Evolutionary conservation across 2,113 vertebrate species (phyloP).

Genomic region (Turdus rufiventris): DNA sequence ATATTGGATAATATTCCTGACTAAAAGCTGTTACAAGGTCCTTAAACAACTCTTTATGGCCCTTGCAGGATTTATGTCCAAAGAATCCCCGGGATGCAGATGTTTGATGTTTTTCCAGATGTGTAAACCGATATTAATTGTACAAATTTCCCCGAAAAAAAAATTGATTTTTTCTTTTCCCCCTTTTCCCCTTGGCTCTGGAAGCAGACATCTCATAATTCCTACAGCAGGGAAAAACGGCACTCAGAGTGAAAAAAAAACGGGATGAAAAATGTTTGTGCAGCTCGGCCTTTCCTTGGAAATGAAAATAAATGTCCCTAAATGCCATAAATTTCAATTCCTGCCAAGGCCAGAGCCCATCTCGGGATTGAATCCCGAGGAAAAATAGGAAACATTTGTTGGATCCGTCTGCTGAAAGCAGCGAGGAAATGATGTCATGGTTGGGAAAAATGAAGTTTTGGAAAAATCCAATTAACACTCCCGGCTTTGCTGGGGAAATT

Average conservation of each 20-base stretch:
- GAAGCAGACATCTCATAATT: slow-evolving; percentile 54
- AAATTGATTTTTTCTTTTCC: background rate
- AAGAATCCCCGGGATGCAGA: slow-evolving; percentile 24
- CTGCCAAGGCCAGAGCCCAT: slow-evolving; percentile 61
- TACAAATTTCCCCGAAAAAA: slow-evolving; percentile 33
- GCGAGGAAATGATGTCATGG: slow-evolving; percentile 65
- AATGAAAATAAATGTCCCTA: slow-evolving; percentile 74
- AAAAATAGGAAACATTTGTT: slow-evolving; percentile 73
- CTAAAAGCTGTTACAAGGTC: slow-evolving; percentile 13
- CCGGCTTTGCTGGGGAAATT: background rate
- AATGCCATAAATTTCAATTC: slow-evolving; percentile 70
- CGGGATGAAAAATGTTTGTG: slow-evolving; percentile 57
- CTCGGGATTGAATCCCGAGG: slow-evolving; percentile 32
- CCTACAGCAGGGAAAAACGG: slow-evolving; percentile 40
- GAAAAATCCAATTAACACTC: slow-evolving; percentile 63
- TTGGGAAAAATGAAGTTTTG: slow-evolving; percentile 54
- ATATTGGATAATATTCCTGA: slow-evolving; percentile 27
- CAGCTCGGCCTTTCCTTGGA: slow-evolving; percentile 64
- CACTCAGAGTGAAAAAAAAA: background rate
- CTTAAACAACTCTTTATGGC: slow-evolving; percentile 44
- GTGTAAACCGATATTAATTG: slow-evolving; percentile 56
- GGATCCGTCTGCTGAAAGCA: slow-evolving; percentile 43
- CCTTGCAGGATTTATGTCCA: slow-evolving; percentile 21
- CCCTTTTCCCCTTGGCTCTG: slow-evolving; percentile 29
- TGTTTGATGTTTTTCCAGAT: slow-evolving; percentile 37